These are phyloP conservation scores for Valencia hispanica DNA, from an alignment of 2,797 vertebrate genomes.

Conservation along the genomic window DNA sequence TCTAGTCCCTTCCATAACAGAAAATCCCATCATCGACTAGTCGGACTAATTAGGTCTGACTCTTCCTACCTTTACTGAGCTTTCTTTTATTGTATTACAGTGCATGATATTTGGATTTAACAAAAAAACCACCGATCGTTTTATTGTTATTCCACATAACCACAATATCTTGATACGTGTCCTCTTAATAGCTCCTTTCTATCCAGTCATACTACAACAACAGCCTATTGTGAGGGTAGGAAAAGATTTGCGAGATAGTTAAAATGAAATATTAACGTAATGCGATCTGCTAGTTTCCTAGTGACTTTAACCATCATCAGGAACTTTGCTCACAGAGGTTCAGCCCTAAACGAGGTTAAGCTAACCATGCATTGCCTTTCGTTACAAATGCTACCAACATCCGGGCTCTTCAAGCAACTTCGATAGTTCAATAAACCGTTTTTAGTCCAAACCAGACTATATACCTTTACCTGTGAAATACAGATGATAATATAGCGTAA, in stretches of 20 bases:
- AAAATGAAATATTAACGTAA: not conserved
- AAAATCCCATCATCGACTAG: conserved; percentile 35
- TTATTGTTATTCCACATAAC: not conserved
- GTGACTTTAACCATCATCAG: conserved; percentile 34
- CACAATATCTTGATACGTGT: too few species aligned
- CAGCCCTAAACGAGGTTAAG: conserved; percentile 35
- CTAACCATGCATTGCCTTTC: conserved; percentile 43
- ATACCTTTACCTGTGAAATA: conserved; percentile 50
- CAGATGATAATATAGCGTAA: conserved; percentile 9
- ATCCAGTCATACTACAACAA: not conserved
- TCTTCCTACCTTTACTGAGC: conserved; percentile 7
- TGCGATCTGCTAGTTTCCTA: not conserved
- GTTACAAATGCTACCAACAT: conserved; percentile 45
- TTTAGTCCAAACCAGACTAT: not conserved
- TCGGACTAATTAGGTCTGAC: conserved; percentile 14
- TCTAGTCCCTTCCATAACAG: conserved; percentile 26
- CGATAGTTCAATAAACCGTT: not conserved
- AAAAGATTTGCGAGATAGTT: not conserved
- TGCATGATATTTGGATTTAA: not conserved
- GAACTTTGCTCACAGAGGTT: conserved; percentile 55
- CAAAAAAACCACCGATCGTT: not conserved
- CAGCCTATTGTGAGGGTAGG: not conserved
- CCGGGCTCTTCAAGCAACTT: not conserved
- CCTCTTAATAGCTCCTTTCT: not conserved
- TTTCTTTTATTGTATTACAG: too few species aligned